Base-by-base conservation (phyloP, 1,140 invertebrate genomes). In the Panagrolaimus sp. region DNA sequence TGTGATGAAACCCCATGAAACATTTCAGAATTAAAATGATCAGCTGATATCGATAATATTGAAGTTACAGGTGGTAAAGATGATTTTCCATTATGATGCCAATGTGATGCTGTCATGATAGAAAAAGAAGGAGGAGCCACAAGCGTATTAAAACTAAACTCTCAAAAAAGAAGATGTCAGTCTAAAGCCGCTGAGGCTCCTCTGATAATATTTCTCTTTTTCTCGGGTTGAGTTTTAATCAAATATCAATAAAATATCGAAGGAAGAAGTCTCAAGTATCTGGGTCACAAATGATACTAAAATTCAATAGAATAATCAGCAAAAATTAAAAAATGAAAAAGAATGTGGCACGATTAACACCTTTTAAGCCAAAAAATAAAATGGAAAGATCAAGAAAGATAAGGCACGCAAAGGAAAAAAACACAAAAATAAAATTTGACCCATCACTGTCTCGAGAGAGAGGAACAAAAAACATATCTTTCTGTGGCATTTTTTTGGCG, bases 21-120 rank as follows among this genome's bases (percentile, higher is more conserved):
- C 51, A 57, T 57, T 20, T 27, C 27, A 20, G 51, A 57, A 57
- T 57, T 57, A 27, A 57, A 57, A 27, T 57, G 51, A 57, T 57
- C 51, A 11, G 51, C 51, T 38, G 31, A 38, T 38, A 38, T 4
- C 31, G 31, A 4, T 38, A 38, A 38, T 4, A 38, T 38, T 38
- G 31, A 38, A 38, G 31, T 4, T 7, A 38, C 31, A 4, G 31
- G 31, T 38, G 31, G 31, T 7, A 38, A 38, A 38, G n/a, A 11
- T 20, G 16, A 57, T 57, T 57, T 57, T 20, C 20, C 27, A 57
- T 20, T 57, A 25, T 20, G 51, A 57, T 25, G 20, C 51, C 51
- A 27, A 20, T 57, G 51, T 57, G 11, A 16, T 57, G 51, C 51
- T 38, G 31, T 38, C 51, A 57, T 57, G n/a, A 27, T 27, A 13